These are phyloP conservation scores for Corythornis madagascariensis DNA, from an alignment of 2,113 vertebrate species.

Conservation along the genomic window DNA sequence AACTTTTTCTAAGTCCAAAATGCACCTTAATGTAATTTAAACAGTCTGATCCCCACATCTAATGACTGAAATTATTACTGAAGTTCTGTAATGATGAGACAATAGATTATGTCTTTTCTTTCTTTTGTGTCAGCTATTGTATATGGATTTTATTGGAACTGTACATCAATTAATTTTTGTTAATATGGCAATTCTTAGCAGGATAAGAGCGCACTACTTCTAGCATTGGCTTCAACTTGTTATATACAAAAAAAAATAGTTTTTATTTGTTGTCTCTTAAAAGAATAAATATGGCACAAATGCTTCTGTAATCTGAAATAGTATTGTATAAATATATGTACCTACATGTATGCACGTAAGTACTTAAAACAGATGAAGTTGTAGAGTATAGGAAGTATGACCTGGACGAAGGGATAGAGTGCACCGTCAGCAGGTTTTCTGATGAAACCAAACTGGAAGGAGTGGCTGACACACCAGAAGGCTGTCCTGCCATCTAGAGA, in stretches of 20 bases:
- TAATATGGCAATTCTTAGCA: neutral
- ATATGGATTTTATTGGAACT: neutral
- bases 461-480: too few relatives aligned
- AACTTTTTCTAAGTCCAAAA: neutral
- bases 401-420: too few relatives aligned
- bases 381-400: neutral
- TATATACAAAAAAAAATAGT: neutral
- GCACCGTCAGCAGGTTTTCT: too few relatives aligned
- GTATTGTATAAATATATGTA: neutral
- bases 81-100: neutral
- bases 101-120: neutral
- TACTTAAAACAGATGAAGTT: neutral
- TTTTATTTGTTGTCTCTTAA: neutral
- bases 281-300: neutral
- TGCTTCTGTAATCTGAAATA: neutral
- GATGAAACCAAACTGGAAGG: too few relatives aligned
- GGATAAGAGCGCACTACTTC: neutral
- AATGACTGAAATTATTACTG: neutral
- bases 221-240: neutral
- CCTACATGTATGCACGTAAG: fast-evolving
- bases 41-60: neutral
- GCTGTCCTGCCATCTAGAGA: too few relatives aligned
- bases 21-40: neutral
- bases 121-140: neutral
- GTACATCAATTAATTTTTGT: neutral